A percentile compares a stretch with the other conserved stretches of the same genome.
phyloP scores from a whole-genome alignment of 2,888 invertebrate species.

The Gymnosoma rotundatum region DNA sequence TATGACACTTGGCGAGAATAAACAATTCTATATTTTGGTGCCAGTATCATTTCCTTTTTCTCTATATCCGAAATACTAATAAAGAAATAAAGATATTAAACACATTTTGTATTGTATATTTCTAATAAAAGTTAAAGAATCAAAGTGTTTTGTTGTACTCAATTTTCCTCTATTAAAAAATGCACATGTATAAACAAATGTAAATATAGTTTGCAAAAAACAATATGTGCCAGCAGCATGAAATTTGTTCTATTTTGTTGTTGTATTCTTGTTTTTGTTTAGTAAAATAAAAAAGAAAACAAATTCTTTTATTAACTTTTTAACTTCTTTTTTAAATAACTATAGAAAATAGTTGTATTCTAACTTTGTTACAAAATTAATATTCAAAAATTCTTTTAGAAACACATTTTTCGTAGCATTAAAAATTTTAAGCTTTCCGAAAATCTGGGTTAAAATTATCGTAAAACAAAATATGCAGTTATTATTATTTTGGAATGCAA shows the following conservation, averaged over 20 bases:
- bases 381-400: no score
- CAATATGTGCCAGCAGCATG: not conserved
- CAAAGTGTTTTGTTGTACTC: no score
- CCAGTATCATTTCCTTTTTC: conserved; percentile 57
- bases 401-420: no score
- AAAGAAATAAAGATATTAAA: conserved; percentile 24
- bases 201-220: not conserved
- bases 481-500: no score
- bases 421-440: no score
- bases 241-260: not conserved
- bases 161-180: not conserved
- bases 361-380: no score
- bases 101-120: conserved; percentile 7
- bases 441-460: no score
- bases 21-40: not conserved
- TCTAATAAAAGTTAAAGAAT: not conserved
- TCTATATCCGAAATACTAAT: conserved; percentile 46
- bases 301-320: conserved; percentile 11
- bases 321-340: conserved; percentile 43
- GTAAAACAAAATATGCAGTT: no score
- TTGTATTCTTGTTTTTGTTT: not conserved
- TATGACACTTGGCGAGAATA: no score
- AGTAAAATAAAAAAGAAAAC: not conserved
- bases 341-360: conserved; percentile 16
- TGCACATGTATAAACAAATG: not conserved